A percentile compares a stretch with the other conserved stretches of the same genome.
phyloP scores from a whole-genome alignment of 1,140 invertebrate species.

The Hydropsyche tenuis region DNA sequence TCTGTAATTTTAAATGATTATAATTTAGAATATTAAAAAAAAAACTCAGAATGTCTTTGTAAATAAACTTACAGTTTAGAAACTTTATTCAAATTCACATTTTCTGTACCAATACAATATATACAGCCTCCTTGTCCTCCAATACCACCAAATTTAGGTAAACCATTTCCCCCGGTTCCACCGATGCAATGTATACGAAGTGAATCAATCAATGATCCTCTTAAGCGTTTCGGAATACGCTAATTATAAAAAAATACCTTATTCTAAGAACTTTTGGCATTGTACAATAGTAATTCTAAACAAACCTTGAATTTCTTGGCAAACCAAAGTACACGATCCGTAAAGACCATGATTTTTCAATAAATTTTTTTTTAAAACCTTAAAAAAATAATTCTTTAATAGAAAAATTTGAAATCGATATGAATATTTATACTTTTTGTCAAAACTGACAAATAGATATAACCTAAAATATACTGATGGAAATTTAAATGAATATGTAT shows the following conservation, averaged over 20 bases:
- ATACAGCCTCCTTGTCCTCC: slow-evolving; percentile 89
- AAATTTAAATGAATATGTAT: too few relatives aligned
- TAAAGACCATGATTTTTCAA: too few relatives aligned
- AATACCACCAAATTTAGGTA: slow-evolving; percentile 79
- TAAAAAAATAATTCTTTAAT: too few relatives aligned
- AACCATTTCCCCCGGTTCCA: slow-evolving; percentile 76
- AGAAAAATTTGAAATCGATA: too few relatives aligned
- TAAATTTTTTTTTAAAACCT: too few relatives aligned
- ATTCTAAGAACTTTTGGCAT: not conserved
- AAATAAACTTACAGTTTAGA: slow-evolving; percentile 51
- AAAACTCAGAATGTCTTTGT: not conserved
- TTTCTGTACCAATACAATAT: slow-evolving; percentile 71
- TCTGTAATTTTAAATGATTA: slow-evolving; percentile 23
- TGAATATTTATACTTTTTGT: too few relatives aligned
- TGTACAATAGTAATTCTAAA: not conserved
- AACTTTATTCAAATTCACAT: slow-evolving; percentile 66
- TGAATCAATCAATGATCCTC: slow-evolving; percentile 71
- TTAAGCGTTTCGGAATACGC: not conserved
- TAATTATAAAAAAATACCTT: not conserved
- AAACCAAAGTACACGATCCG: too few relatives aligned
- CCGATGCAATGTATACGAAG: slow-evolving; percentile 75
- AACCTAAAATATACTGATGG: too few relatives aligned
- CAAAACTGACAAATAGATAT: too few relatives aligned
- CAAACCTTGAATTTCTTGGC: not conserved
- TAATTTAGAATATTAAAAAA: not conserved